Evolutionary conservation across 2,113 vertebrate species (phyloP).

Genomic region (Ardeotis arabs): DNA sequence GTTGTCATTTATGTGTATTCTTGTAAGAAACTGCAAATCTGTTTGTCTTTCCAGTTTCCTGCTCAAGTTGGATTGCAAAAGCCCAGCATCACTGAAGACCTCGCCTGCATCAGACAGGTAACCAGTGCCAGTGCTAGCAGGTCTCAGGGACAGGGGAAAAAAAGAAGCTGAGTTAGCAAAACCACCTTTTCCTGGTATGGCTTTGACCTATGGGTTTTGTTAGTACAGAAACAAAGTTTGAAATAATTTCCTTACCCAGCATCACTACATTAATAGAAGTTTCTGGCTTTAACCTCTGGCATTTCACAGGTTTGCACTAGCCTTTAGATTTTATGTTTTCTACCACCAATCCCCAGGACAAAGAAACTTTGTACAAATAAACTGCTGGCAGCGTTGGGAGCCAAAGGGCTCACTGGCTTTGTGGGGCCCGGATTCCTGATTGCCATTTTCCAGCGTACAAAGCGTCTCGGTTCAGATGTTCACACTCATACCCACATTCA

Average conservation of each 20-base stretch:
- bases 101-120: neutral
- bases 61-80: neutral
- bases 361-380: neutral
- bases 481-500: neutral
- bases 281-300: neutral
- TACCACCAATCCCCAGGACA: neutral
- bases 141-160: neutral
- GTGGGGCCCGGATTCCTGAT: neutral
- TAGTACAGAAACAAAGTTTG: neutral
- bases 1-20: neutral
- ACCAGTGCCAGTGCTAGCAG: neutral
- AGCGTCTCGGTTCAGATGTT: neutral
- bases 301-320: neutral
- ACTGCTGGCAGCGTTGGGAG: neutral
- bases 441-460: neutral
- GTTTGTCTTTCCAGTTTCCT: neutral
- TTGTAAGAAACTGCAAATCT: neutral
- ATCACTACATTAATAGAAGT: neutral
- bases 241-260: neutral
- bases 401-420: fast-evolving
- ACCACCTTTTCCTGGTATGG: neutral
- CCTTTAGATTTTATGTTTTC: neutral
- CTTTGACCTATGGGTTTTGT: neutral
- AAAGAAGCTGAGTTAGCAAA: neutral
- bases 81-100: neutral